Evolutionary conservation across 2,888 invertebrate genomes (phyloP).

Genomic region (Panopea generosa): DNA sequence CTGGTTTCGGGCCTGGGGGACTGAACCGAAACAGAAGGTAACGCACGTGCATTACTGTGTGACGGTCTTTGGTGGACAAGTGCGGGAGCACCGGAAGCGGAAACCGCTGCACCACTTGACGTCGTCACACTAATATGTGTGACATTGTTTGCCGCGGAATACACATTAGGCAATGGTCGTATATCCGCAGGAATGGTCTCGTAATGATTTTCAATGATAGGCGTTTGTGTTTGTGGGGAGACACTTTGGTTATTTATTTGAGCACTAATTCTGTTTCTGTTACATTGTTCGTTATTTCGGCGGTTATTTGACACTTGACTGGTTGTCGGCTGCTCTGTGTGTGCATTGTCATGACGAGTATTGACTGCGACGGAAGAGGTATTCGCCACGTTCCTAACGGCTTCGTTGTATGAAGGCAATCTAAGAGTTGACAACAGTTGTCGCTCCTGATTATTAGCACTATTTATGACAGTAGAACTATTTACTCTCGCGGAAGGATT

Average conservation of each 20-base stretch:
- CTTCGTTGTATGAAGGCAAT: slow-evolving; percentile 50
- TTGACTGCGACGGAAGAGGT: not conserved
- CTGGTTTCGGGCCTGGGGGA: slow-evolving; percentile 11
- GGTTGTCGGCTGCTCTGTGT: not conserved
- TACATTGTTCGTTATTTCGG: not conserved
- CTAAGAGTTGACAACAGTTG: slow-evolving; percentile 24
- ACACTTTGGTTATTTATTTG: not conserved
- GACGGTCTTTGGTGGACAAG: not conserved
- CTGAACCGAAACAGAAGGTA: not conserved
- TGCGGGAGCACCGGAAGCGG: not conserved
- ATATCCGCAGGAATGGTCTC: slow-evolving; percentile 45
- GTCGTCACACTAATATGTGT: slow-evolving; percentile 32
- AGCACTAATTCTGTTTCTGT: not conserved
- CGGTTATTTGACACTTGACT: not conserved
- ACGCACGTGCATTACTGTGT: not conserved
- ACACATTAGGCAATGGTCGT: not conserved
- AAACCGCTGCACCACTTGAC: slow-evolving; percentile 40
- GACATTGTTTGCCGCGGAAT: slow-evolving; percentile 17
- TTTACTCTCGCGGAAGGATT: slow-evolving; percentile 40
- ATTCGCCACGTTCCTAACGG: slow-evolving; percentile 21
- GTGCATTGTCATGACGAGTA: not conserved
- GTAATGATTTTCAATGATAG: slow-evolving; percentile 30
- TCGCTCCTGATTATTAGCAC: slow-evolving; percentile 7
- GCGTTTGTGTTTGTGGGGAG: not conserved
- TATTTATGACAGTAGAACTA: slow-evolving; percentile 20